Evolutionary conservation across 2,888 invertebrate genomes (phyloP).

Genomic region (Lamellibrachia columna): DNA sequence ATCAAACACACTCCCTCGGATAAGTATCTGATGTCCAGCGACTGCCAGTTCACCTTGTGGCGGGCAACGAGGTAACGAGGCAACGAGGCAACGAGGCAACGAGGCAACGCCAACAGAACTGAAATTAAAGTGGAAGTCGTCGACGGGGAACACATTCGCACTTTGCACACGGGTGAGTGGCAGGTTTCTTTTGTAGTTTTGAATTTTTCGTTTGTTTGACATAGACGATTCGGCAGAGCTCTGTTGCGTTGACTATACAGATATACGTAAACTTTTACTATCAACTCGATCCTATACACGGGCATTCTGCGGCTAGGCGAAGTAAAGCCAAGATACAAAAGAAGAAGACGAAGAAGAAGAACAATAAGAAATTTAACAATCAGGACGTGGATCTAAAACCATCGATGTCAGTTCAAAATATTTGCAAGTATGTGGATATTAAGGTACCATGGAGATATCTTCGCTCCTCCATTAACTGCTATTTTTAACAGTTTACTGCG

Average conservation of each 20-base stretch:
- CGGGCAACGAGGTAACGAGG: background rate
- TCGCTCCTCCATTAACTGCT: too few relatives aligned
- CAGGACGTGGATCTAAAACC: background rate
- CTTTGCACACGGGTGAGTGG: background rate
- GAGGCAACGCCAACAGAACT: background rate
- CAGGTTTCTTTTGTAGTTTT: too few relatives aligned
- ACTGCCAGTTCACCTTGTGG: background rate
- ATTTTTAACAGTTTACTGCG: too few relatives aligned
- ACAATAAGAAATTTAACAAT: background rate
- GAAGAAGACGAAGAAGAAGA: too few relatives aligned
- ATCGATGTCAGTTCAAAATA: background rate
- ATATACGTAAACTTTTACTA: too few relatives aligned
- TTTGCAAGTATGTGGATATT: background rate
- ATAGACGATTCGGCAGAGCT: background rate
- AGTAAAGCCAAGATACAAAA: too few relatives aligned
- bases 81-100: background rate
- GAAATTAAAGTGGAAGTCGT: background rate
- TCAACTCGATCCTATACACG: too few relatives aligned
- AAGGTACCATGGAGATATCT: too few relatives aligned
- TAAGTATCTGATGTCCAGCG: background rate
- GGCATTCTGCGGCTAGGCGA: too few relatives aligned
- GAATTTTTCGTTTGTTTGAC: too few relatives aligned
- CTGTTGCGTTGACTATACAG: background rate
- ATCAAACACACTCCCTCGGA: constrained; percentile 2
- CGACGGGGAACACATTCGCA: background rate